Conservation (phyloP, 1,140 invertebrate genomes). For the Tetragonula clypearis region DNA sequence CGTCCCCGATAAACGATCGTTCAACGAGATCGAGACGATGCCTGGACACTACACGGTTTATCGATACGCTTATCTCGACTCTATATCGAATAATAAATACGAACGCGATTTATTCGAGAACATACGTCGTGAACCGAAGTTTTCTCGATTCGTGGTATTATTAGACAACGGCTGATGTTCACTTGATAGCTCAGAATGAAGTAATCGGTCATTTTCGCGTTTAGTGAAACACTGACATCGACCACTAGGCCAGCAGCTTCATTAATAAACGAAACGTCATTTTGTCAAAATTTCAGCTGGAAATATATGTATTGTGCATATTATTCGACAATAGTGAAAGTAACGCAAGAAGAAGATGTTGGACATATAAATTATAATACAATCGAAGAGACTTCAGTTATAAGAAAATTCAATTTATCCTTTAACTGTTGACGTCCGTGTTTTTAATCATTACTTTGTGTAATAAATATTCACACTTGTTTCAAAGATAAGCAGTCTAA, state of each 20-base stretch:
- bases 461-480: background rate
- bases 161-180: background rate
- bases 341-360: background rate
- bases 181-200: background rate
- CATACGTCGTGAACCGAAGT: background rate
- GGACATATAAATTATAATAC: background rate
- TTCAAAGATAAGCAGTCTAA: background rate
- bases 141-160: background rate
- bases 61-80: slow-evolving; percentile 14
- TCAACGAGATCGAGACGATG: background rate
- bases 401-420: background rate
- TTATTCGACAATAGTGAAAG: background rate
- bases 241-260: background rate
- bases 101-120: background rate
- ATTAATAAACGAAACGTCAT: background rate
- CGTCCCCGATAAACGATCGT: background rate
- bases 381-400: background rate
- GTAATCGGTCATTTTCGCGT: background rate
- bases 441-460: background rate
- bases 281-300: background rate
- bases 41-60: background rate
- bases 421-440: background rate
- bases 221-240: background rate
- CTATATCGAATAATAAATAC: background rate
- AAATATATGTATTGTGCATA: background rate